phyloP scores from a whole-genome alignment of 2,888 invertebrate species.

The Brachycybe producta region DNA sequence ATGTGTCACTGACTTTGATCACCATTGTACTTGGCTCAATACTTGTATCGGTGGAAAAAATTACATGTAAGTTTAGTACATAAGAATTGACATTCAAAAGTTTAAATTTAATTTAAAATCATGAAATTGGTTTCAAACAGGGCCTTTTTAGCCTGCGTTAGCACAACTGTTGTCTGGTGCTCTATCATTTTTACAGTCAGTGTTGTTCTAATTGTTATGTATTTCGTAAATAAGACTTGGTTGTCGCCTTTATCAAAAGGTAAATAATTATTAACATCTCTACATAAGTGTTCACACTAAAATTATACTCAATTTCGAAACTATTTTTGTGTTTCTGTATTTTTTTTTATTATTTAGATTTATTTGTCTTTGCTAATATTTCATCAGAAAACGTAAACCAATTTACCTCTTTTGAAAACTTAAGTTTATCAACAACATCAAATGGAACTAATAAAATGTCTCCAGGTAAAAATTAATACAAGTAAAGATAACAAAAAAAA shows the following conservation, averaged over 20 bases:
- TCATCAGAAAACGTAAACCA: no score
- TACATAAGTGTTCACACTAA: no score
- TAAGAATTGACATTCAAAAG: neutral
- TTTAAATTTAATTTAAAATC: neutral
- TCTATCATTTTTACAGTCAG: conserved; percentile 12
- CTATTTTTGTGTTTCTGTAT: no score
- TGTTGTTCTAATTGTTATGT: conserved; percentile 17
- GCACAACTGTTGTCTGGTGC: conserved; percentile 13
- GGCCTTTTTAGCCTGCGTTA: conserved; percentile 12
- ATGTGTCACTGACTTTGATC: conserved; percentile 86
- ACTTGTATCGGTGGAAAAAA: conserved; percentile 89
- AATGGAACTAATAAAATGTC: no score
- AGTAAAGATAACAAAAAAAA: no score
- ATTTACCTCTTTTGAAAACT: no score
- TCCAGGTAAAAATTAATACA: no score
- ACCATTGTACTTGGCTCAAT: conserved; percentile 98
- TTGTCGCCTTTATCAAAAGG: conserved; percentile 12
- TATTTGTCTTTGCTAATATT: no score
- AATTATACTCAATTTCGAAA: no score
- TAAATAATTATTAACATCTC: no score
- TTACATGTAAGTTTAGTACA: conserved; percentile 44
- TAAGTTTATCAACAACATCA: no score
- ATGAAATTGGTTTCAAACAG: neutral
- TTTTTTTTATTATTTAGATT: no score
- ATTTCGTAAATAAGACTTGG: conserved; percentile 17